Percentiles rank a stretch among this genome's conserved stretches.
phyloP scores from a whole-genome alignment of 35 echinoderm and acorn worm species.

The Acanthaster planci region DNA sequence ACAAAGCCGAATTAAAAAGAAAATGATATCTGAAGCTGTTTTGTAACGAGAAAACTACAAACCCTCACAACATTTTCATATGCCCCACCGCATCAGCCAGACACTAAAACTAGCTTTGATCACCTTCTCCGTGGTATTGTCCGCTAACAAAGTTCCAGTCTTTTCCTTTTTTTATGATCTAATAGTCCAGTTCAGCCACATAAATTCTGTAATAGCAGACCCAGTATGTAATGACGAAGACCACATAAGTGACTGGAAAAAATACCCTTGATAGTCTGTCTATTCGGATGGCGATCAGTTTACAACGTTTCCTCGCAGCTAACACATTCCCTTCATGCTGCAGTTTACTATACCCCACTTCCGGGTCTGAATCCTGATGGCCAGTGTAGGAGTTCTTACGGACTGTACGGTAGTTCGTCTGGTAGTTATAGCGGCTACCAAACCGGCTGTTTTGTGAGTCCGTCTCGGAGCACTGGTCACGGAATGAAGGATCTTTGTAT shows the following conservation, averaged over 20 bases:
- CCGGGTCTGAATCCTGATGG: constrained; percentile 9
- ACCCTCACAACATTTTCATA: too few relatives aligned
- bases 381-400: constrained; percentile 29
- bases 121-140: too few relatives aligned
- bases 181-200: background rate
- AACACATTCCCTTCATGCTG: constrained; percentile 24
- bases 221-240: constrained; percentile 60
- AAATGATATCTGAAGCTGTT: too few relatives aligned
- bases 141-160: too few relatives aligned
- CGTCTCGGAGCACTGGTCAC: constrained; percentile 13
- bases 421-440: constrained; percentile 73
- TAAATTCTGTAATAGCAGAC: constrained; percentile 41
- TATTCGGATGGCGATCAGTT: constrained; percentile 69
- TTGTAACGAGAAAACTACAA: too few relatives aligned
- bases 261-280: constrained; percentile 66
- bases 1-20: too few relatives aligned
- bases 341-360: constrained; percentile 21
- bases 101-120: too few relatives aligned
- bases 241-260: constrained; percentile 58
- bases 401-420: constrained; percentile 61
- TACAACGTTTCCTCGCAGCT: constrained; percentile 32
- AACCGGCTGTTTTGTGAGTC: constrained; percentile 40
- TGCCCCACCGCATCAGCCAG: too few relatives aligned
- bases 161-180: too few relatives aligned
- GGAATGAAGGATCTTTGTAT: background rate